These are phyloP conservation scores for Myocastor coypus DNA, from an alignment of 2,113 vertebrate genomes.

Conservation along the genomic window DNA sequence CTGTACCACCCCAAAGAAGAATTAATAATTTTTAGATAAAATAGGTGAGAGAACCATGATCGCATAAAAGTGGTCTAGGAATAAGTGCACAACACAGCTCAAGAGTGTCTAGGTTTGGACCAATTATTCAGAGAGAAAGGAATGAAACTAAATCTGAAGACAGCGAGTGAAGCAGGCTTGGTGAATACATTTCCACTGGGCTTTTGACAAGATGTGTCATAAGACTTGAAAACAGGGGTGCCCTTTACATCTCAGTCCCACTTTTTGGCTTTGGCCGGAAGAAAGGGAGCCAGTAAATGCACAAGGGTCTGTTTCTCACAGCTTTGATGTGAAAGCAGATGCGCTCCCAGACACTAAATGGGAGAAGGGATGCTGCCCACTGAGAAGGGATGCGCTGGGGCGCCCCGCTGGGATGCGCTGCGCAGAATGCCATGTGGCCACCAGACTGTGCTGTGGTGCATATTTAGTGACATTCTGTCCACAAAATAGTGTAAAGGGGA, in stretches of 20 bases:
- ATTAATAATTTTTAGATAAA: conserved; percentile 58
- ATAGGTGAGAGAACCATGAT: background rate
- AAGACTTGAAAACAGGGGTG: background rate
- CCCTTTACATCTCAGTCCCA: background rate
- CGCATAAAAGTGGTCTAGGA: background rate
- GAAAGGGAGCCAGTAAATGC: background rate
- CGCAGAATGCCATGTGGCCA: background rate
- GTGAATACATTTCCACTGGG: background rate
- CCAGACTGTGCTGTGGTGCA: background rate
- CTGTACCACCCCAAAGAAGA: background rate
- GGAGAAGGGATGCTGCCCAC: background rate
- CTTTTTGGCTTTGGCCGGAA: background rate
- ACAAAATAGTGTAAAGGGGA: conserved; percentile 21
- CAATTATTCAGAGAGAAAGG: background rate
- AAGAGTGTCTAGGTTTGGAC: background rate
- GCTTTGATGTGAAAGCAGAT: conserved; percentile 9
- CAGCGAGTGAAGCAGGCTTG: background rate
- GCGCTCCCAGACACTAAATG: background rate
- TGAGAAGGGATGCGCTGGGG: background rate
- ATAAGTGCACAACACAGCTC: background rate
- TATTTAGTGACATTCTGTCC: background rate
- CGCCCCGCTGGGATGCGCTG: too few relatives aligned
- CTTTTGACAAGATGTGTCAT: background rate
- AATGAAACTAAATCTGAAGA: background rate
- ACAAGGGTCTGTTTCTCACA: background rate